phyloP scores from a whole-genome alignment of 2,888 invertebrate species.

The Tridacna crocea region DNA sequence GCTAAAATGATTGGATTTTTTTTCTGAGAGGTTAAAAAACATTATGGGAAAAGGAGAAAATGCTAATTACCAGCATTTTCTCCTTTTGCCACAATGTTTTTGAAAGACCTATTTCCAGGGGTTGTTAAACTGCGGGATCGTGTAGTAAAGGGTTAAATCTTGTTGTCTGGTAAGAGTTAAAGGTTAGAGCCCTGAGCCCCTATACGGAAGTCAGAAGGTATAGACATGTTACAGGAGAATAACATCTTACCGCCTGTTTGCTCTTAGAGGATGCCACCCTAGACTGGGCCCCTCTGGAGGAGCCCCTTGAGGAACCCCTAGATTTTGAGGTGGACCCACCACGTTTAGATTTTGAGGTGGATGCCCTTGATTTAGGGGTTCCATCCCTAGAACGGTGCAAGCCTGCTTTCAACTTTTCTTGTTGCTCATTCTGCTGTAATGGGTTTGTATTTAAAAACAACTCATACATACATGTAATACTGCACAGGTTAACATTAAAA shows the following conservation, averaged over 20 bases:
- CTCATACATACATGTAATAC: too few relatives aligned
- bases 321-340: slow-evolving; percentile 38
- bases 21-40: too few relatives aligned
- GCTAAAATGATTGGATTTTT: too few relatives aligned
- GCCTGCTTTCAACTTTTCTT: slow-evolving; percentile 1
- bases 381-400: slow-evolving; percentile 24
- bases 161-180: too few relatives aligned
- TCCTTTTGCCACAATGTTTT: too few relatives aligned
- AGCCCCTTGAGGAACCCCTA: slow-evolving; percentile 45
- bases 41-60: too few relatives aligned
- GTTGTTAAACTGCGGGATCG: too few relatives aligned
- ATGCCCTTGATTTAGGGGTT: slow-evolving; percentile 32
- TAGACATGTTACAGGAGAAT: slow-evolving; percentile 21
- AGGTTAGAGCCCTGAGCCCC: too few relatives aligned
- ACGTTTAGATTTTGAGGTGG: slow-evolving; percentile 41
- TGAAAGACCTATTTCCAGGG: too few relatives aligned
- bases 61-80: too few relatives aligned
- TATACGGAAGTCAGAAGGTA: neutral
- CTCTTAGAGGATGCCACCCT: slow-evolving; percentile 4
- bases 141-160: too few relatives aligned
- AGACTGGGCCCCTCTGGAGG: slow-evolving; percentile 10
- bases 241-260: slow-evolving; percentile 26
- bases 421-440: slow-evolving; percentile 25
- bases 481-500: too few relatives aligned
- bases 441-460: neutral